Percentiles rank a stretch among this genome's conserved stretches.
Conservation (phyloP, 2,113 vertebrate genomes). For the Nanorana parkeri region DNA sequence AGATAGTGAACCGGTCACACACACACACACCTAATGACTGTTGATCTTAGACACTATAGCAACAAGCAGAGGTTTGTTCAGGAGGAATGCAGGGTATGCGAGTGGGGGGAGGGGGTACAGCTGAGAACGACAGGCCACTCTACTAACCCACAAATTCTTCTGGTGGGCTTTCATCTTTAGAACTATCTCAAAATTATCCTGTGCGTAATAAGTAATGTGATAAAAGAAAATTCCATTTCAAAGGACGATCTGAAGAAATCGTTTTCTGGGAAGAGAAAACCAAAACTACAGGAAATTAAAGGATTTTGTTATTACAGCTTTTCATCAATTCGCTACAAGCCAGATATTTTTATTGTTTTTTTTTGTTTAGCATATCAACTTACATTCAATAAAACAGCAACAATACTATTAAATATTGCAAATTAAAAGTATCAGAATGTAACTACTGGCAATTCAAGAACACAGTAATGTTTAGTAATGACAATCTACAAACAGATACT, state of each 20-base stretch:
- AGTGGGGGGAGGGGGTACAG: constrained; percentile 73
- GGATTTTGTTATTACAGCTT: not conserved
- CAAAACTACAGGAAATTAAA: not conserved
- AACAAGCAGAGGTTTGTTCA: constrained; percentile 91
- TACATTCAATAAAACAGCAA: no score
- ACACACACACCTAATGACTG: constrained; percentile 68
- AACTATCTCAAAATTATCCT: constrained; percentile 58
- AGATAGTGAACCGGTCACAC: constrained; percentile 55
- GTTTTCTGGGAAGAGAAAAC: constrained; percentile 48
- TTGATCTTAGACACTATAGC: constrained; percentile 81
- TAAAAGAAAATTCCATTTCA: constrained; percentile 51
- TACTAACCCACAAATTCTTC: constrained; percentile 64
- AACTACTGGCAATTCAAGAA: no score
- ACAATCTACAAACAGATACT: no score
- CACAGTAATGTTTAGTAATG: no score
- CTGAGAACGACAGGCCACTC: constrained; percentile 68
- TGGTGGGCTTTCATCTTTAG: constrained; percentile 71
- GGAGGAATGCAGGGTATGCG: constrained; percentile 85
- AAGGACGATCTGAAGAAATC: constrained; percentile 44
- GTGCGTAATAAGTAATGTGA: constrained; percentile 57
- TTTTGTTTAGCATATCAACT: no score
- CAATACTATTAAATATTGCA: no score
- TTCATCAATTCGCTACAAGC: not conserved
- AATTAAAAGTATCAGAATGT: no score
- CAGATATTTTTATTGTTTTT: no score